A percentile compares a stretch with the other conserved stretches of the same genome.
phyloP scores from a whole-genome alignment of 2,113 vertebrate species.

The Chloebia gouldiae region DNA sequence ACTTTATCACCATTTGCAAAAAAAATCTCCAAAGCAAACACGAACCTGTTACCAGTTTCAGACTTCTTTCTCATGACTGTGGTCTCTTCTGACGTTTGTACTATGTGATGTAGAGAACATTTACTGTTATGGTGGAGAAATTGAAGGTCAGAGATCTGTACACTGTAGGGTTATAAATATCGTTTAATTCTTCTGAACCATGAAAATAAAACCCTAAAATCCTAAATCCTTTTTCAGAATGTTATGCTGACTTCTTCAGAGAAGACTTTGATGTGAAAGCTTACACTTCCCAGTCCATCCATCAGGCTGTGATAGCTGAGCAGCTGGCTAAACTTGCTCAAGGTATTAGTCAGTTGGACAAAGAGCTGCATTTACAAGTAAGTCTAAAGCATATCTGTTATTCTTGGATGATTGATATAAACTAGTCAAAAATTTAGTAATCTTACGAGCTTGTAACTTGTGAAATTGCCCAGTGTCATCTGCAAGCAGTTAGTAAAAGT shows the following conservation, averaged over 20 bases:
- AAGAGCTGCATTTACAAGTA: constrained; percentile 94
- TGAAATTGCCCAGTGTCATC: background rate
- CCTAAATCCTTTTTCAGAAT: constrained; percentile 75
- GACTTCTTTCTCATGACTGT: background rate
- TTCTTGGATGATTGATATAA: background rate
- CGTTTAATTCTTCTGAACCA: background rate
- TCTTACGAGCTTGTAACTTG: background rate
- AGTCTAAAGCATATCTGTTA: constrained; percentile 1
- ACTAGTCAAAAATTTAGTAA: background rate
- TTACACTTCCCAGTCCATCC: constrained; percentile 93
- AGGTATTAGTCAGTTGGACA: constrained; percentile 97
- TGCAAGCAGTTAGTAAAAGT: background rate
- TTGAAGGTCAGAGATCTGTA: background rate
- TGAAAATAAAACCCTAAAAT: background rate
- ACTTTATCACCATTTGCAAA: background rate
- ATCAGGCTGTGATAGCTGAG: constrained; percentile 93
- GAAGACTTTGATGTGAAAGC: constrained; percentile 94
- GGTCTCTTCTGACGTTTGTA: background rate
- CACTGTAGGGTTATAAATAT: background rate
- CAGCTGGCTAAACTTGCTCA: constrained; percentile 93
- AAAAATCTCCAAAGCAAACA: background rate
- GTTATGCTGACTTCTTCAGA: constrained; percentile 86
- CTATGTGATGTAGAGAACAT: accelerated
- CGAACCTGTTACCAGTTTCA: background rate
- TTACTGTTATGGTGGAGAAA: accelerated